These are phyloP conservation scores for Umimayanthus kanabou DNA, from an alignment of 92 coral and sea anemone genomes.

Conservation along the genomic window DNA sequence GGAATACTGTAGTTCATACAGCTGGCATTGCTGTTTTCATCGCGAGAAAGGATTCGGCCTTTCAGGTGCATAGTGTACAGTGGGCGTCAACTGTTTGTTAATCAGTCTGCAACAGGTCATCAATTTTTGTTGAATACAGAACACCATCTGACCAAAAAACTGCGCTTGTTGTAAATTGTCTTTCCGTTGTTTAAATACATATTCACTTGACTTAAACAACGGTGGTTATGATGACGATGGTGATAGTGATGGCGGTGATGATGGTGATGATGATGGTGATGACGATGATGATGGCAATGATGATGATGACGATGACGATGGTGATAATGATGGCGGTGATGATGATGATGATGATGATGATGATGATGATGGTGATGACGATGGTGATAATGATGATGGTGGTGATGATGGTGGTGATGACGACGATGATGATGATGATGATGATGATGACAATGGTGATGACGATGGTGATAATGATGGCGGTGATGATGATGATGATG, in stretches of 20 bases:
- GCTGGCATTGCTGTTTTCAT: not conserved
- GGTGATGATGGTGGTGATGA: not conserved
- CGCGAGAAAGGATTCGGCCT: not conserved
- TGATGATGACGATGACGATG: too few species aligned
- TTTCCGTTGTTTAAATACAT: not conserved
- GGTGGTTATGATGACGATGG: not conserved
- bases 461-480: too few species aligned
- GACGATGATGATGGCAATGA: too few species aligned
- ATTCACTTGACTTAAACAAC: not conserved
- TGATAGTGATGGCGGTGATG: not conserved
- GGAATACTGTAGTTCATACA: constrained; percentile 70
- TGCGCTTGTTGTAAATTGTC: not conserved
- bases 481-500: too few species aligned
- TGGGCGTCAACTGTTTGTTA: not conserved
- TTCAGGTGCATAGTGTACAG: not conserved
- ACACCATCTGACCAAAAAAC: not conserved
- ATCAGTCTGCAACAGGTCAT: not conserved
- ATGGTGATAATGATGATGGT: not conserved
- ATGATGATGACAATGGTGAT: too few species aligned
- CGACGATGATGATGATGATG: too few species aligned
- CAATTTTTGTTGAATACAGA: not conserved
- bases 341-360: not conserved
- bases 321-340: too few species aligned
- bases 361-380: not conserved
- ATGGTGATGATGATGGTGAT: not conserved